Evolutionary conservation across 2,113 vertebrate species (phyloP).

Genomic region (Oncorhynchus keta): DNA sequence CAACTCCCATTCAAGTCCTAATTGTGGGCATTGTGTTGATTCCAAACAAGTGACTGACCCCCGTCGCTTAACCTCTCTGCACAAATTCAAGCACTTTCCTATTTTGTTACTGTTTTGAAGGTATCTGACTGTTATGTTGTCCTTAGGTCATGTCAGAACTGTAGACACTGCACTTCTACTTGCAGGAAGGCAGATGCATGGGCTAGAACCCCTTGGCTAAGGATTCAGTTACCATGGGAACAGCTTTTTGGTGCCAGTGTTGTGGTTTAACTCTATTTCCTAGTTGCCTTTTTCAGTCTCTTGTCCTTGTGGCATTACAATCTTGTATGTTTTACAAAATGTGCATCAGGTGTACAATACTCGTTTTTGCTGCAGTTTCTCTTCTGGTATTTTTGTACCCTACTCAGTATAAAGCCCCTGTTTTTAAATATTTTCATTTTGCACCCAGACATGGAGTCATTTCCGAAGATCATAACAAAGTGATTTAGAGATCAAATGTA

Average conservation of each 20-base stretch:
- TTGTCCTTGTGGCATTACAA: slow-evolving; percentile 35
- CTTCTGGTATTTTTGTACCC: not conserved
- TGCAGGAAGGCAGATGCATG: not conserved
- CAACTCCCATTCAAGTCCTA: slow-evolving; percentile 18
- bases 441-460: not conserved
- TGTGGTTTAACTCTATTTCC: slow-evolving; percentile 45
- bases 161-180: slow-evolving; percentile 49
- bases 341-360: slow-evolving; percentile 16
- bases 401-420: not conserved
- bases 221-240: slow-evolving; percentile 22
- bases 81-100: slow-evolving; percentile 77
- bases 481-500: not conserved
- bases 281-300: slow-evolving; percentile 53
- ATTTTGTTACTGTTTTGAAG: slow-evolving; percentile 34
- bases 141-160: slow-evolving; percentile 28
- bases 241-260: slow-evolving; percentile 33
- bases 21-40: slow-evolving; percentile 13
- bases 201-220: slow-evolving; percentile 12
- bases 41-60: slow-evolving; percentile 22
- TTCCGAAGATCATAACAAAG: not conserved
- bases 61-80: slow-evolving; percentile 56
- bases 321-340: slow-evolving; percentile 15
- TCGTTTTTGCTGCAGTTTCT: slow-evolving; percentile 29
- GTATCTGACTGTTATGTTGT: slow-evolving; percentile 47
- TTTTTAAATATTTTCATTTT: not conserved